These are phyloP conservation scores for Centropristis striata DNA, from an alignment of 2,113 vertebrate genomes.

Conservation along the genomic window DNA sequence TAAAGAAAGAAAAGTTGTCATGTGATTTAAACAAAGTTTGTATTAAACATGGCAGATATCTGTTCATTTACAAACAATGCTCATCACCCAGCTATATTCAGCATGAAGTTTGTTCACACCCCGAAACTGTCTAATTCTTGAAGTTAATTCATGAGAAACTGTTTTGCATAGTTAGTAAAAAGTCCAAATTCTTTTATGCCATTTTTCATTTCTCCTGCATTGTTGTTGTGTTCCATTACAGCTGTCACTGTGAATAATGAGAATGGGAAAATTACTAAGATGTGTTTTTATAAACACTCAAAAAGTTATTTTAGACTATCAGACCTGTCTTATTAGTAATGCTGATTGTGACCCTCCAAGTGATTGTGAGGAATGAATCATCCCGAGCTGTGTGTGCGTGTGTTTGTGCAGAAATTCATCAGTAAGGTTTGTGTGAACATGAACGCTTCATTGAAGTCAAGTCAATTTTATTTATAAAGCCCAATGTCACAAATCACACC, in stretches of 20 bases:
- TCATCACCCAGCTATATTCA: neutral
- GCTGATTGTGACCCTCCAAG: slow-evolving; percentile 19
- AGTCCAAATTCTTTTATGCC: neutral
- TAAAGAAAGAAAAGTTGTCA: neutral
- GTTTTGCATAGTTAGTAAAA: slow-evolving; percentile 7
- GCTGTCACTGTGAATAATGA: slow-evolving; percentile 20
- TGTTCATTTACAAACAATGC: neutral
- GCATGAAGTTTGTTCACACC: neutral
- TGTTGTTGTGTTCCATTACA: slow-evolving; percentile 31
- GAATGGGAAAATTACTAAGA: neutral
- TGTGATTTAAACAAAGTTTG: neutral
- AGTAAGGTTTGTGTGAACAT: neutral
- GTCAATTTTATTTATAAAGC: too few species aligned
- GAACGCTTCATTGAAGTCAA: neutral
- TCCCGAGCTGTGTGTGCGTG: slow-evolving; percentile 7
- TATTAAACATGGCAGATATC: neutral
- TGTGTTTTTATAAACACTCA: slow-evolving; percentile 24
- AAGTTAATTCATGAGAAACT: neutral
- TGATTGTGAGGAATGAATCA: slow-evolving; percentile 10
- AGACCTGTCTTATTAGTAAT: neutral
- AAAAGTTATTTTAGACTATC: slow-evolving; percentile 20
- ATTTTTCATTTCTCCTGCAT: fast-evolving
- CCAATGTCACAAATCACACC: too few species aligned
- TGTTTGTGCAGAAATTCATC: slow-evolving; percentile 5
- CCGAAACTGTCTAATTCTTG: neutral